Base-by-base conservation (phyloP, 2,797 vertebrate genomes). In the Acrossocheilus wenchowensis region DNA sequence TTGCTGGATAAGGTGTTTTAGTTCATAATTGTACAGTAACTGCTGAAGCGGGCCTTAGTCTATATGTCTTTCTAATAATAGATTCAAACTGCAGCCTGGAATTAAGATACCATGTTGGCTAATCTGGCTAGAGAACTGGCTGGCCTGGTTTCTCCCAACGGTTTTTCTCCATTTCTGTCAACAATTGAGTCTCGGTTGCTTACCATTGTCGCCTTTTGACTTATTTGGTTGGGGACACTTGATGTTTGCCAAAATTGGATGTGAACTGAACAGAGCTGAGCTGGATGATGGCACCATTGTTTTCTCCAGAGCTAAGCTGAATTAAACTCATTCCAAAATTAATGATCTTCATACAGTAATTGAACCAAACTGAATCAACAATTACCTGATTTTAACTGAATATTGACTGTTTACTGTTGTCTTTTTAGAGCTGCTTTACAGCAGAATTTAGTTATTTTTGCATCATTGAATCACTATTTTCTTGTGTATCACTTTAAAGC, bases 41-140 rank as follows among this genome's bases (percentile, higher is more conserved):
- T 66, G 21, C 54, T 79, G 75, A 66, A 57, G 75, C 17, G 26
- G n/a, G 2, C 17, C 36, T 23, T 36, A 10, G 26, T 74, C 69
- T 41, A 21, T 45, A 73, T n/a, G 45, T 79, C 52, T 85, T 85
- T 72, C 66, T 50, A 72, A 78, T 69, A 69, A 78, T 30, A 69
- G 62, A 52, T 66, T 77, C 41, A 26, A 77, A 84, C 60, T 30
- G 30, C 30, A 30, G 30, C 30, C 30, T 17, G 48, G 48, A 50
- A 50, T 50, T 50, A 17, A 50, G 48, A 15, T 15, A 50, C 48
- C 48, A 50, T 50, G 48, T 50, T 50, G 14, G 14, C 48, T 15
- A 17, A 50, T 50, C 54, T 60, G 23, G 57, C 3, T 4, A n/a
- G 23, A 60, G 23, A n/a, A n/a, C 57, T 10, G 9, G 57, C 54